Base-by-base conservation (phyloP, 2,797 vertebrate species). In the Moxostoma hubbsi region DNA sequence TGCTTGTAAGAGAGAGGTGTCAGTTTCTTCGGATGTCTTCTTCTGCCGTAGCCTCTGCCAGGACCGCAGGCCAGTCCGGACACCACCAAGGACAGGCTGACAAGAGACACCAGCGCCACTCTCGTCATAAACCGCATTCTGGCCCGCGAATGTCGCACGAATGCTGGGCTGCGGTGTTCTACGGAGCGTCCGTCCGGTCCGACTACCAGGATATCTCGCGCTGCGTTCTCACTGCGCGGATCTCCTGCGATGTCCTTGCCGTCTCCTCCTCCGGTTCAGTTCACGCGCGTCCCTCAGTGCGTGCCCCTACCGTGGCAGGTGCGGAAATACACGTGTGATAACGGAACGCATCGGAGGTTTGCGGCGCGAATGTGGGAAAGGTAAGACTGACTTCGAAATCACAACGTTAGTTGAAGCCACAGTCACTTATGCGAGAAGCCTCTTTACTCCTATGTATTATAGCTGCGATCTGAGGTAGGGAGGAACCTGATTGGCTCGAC, bases 1-100 rank as follows among this genome's bases (percentile, higher is more conserved):
- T 99, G 98, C 95, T 99, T 99, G 93, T 98, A 98, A 88, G 97
- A 96, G 90, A 99, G 94, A 87, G 98, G 98, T 93, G 96, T 98
- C 92, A 99, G 95, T 92, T 99, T 99, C 94, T 98, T 98, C 85
- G 97, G 97, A 93, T 97, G 96, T 87, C 94, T 95, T 93, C 97
- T 96, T 91, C 96, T 96, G 88, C 98, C 98, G 92, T 98, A 97
- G 82, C 97, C 97, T 93, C 98, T 94, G 93, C 98, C 98, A 81
- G 98, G 98, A 87, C 98, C 97, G 92, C 98, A 99, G 86, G 96
- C 96, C 93, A 95, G 93, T 91, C 94, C 96, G 77, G 95, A 93
- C 92, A 94, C 94, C 92, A 95, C 88, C 91, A 98, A 92, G 91
- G 95, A 94, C 88, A 94, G 92, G 92, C 94, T 96, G 91, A 95